Base-by-base conservation (phyloP, 2,888 invertebrate genomes). In the Meteorus colon region DNA sequence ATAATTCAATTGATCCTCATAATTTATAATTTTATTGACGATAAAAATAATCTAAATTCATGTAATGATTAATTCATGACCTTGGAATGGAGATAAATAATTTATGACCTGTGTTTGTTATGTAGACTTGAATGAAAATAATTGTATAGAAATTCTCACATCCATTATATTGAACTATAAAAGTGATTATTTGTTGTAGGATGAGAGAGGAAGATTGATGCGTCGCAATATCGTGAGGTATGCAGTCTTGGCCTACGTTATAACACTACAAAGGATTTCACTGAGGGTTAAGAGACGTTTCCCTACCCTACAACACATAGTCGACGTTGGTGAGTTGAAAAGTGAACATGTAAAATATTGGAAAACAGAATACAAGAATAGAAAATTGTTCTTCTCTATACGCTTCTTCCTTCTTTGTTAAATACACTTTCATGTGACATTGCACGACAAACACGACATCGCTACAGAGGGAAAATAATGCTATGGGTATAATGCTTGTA, bases 201-300 rank as follows among this genome's bases (percentile, higher is more conserved):
- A 96, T 86, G 97, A 97, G 90, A 94, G 96, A 78, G 96, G 96
- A 79, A 93, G 97, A 81, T 92, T 97, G 86, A 96, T 97, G 95
- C 92, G 97, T 86, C 92, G 97, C 84, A 97, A 96, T 89, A 96
- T 97, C 84, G 96, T 97, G 87, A 93, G 97, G 79, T 97, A 97
- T 86, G 95, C 96, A 83, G 96, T 97, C 84, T 91, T 97, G 83
- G 95, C 96, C 55, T 96, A 96, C 90, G 96, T 97, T 79, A 96
- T 97, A 85, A 96, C 96, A 6, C 91, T 97, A 76, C 96, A 96
- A 89, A 93, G 96, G 88, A 96, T 97, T 74, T 96, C 96, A 70
- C 91, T 96, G 82, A 92, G 96, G 78, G 97, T 97, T 48, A 97
- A 96, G 88, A 93, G 96, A 86, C 92, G 97, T 78, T 97, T 97